These are phyloP conservation scores for Sebastes minor DNA, from an alignment of 2,797 vertebrate genomes.

Conservation along the genomic window DNA sequence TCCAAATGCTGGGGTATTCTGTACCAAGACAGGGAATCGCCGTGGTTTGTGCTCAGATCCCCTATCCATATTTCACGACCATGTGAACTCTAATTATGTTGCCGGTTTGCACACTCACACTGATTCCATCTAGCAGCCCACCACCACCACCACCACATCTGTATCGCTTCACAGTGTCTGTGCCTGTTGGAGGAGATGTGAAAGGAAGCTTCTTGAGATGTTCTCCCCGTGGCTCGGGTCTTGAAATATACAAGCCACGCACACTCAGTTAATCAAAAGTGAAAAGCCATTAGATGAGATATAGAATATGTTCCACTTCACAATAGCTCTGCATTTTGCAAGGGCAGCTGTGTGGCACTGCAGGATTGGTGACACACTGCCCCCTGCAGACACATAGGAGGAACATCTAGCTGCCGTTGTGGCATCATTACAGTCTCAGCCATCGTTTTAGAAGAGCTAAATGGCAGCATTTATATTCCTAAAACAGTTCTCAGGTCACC, in stretches of 20 bases:
- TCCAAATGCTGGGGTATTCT: slow-evolving; percentile 9
- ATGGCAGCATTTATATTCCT: background rate
- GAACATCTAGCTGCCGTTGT: background rate
- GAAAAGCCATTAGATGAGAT: slow-evolving; percentile 61
- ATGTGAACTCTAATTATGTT: slow-evolving; percentile 60
- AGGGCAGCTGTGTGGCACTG: background rate
- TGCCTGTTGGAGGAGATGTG: slow-evolving; percentile 28
- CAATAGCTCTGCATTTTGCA: slow-evolving; percentile 24
- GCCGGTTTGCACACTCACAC: slow-evolving; percentile 28
- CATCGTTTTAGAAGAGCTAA: background rate
- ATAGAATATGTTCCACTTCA: slow-evolving; percentile 52
- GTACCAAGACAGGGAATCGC: slow-evolving; percentile 25
- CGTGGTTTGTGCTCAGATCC: slow-evolving; percentile 28
- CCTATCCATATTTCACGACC: slow-evolving; percentile 66
- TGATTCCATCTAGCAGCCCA: slow-evolving; percentile 52
- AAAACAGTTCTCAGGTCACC: slow-evolving; percentile 2
- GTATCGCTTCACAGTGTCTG: slow-evolving; percentile 4
- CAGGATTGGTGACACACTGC: slow-evolving; percentile 57
- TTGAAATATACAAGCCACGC: slow-evolving; percentile 58
- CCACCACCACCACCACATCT: slow-evolving; percentile 30
- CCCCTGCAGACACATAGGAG: slow-evolving; percentile 56
- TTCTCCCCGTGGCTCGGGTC: slow-evolving; percentile 30
- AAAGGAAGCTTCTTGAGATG: slow-evolving; percentile 36
- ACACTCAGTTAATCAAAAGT: slow-evolving; percentile 64
- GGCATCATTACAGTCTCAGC: background rate